Evolutionary conservation across 2,113 vertebrate species (phyloP), one percentile per base, ranked within the genome.

Genomic region (pig (Sus scrofa)): DNA sequence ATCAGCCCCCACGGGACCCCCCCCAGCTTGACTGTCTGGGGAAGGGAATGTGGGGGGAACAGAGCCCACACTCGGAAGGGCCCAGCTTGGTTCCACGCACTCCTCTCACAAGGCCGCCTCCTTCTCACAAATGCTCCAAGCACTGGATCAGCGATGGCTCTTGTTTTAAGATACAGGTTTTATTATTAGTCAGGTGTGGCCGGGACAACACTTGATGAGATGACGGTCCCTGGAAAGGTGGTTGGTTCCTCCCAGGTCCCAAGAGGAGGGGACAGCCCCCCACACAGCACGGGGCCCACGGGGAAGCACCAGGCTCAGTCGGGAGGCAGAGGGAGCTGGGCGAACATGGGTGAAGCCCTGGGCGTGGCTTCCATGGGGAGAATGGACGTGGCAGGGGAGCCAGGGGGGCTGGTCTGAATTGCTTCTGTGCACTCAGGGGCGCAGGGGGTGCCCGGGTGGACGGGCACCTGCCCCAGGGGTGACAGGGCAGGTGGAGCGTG

Each of bases 121-220:
- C 63, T 79, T 15, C 56, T 30, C 34, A 1, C 13, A 6, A 14
- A 15, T 20, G 1, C 7, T 0, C 1, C 18, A 37, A 27, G 7
- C 27, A 26, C 70, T 7, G 6, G 9, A 27, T 34, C 39, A 13
- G 0, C 10, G 22, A 2, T 1, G 11, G 52, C 62, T 58, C 50
- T 58, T 19, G 22, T 56, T 71, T 77, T 30, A n/a, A 58, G 19
- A 54, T 12, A 32, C 15, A 62, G 52, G 34, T 10, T 44, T 44
- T 44, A 44, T 44, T 44, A 44, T 8, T 44, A 44, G 44, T 44
- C 44, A 8, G 44, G 8, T 44, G 44, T 44, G 44, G 44, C 44
- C 44, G 18, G 13, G 52, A 30, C 60, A 39, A 12, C n/a, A 24
- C 26, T 16, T 37, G 15, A 60, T 26, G 60, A 83, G 7, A 4